A percentile compares a stretch with the other conserved stretches of the same genome.
phyloP scores from a whole-genome alignment of 2,113 vertebrate species.

The Heteronetta atricapilla region DNA sequence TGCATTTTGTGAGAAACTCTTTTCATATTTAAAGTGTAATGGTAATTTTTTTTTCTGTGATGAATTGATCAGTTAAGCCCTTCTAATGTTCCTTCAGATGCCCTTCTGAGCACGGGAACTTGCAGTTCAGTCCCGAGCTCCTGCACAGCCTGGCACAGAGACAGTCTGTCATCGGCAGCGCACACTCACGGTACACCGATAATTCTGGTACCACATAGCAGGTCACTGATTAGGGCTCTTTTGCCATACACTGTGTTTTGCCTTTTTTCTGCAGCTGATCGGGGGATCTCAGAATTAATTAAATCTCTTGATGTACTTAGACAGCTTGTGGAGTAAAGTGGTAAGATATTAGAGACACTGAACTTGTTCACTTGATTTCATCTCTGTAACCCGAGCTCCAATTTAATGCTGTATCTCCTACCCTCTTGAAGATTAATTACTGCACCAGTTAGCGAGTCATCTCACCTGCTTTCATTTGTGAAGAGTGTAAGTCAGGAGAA shows the following conservation, averaged over 20 bases:
- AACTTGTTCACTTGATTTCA: constrained; percentile 76
- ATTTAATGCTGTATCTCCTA: constrained; percentile 75
- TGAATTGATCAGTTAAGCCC: not conserved
- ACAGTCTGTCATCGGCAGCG: not conserved
- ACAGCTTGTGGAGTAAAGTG: constrained; percentile 69
- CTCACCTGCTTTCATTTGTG: constrained; percentile 51
- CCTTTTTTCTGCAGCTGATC: constrained; percentile 53
- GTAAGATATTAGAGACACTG: constrained; percentile 66
- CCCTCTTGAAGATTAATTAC: constrained; percentile 78
- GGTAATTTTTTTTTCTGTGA: not conserved
- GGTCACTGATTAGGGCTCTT: constrained; percentile 59
- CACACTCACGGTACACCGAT: not conserved
- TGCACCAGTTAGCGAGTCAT: constrained; percentile 63
- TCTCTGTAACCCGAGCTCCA: constrained; percentile 74
- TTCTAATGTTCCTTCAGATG: not conserved
- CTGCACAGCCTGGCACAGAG: not conserved
- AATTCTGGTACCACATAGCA: constrained; percentile 23
- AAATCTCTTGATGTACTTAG: constrained; percentile 68
- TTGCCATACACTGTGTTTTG: constrained; percentile 53
- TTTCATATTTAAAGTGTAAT: not conserved
- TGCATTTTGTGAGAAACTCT: not conserved
- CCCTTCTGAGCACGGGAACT: not conserved
- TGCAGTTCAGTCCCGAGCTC: not conserved
- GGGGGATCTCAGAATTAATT: constrained; percentile 75
- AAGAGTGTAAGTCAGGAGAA: constrained; percentile 53